phyloP scores from a whole-genome alignment of 1,140 invertebrate species.

The Bicyclus anynana region DNA sequence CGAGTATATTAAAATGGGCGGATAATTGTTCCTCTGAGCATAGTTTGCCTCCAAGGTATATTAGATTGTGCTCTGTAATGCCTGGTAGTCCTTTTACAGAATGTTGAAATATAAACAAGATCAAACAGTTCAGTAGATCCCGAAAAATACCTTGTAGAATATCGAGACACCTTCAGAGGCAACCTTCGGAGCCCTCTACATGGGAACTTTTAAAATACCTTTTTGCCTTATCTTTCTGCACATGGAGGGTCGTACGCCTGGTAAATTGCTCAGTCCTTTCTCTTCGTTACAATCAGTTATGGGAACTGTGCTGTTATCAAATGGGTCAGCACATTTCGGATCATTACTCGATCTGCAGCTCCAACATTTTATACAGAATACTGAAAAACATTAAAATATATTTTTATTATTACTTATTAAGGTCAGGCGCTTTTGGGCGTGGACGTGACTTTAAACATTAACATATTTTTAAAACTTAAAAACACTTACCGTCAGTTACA shows the following conservation, averaged over 20 bases:
- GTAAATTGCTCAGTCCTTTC: slow-evolving; percentile 81
- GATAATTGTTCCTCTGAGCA: no score
- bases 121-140: no score
- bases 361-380: slow-evolving; percentile 92
- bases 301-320: slow-evolving; percentile 92
- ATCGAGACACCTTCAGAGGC: no score
- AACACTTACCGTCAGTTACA: slow-evolving; percentile 34
- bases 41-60: no score
- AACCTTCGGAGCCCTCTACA: no score
- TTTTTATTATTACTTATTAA: neutral
- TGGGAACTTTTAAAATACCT: no score
- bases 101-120: no score
- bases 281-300: slow-evolving; percentile 90
- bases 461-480: no score
- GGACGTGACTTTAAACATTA: slow-evolving; percentile 48
- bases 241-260: slow-evolving; percentile 87
- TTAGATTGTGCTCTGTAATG: no score
- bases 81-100: no score
- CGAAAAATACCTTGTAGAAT: no score
- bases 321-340: slow-evolving; percentile 94
- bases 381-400: slow-evolving; percentile 66
- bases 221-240: slow-evolving; percentile 96
- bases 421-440: slow-evolving; percentile 14
- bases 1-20: no score
- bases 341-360: slow-evolving; percentile 92